phyloP scores from a whole-genome alignment of 2,888 invertebrate genomes.

The Ophion costatus region DNA sequence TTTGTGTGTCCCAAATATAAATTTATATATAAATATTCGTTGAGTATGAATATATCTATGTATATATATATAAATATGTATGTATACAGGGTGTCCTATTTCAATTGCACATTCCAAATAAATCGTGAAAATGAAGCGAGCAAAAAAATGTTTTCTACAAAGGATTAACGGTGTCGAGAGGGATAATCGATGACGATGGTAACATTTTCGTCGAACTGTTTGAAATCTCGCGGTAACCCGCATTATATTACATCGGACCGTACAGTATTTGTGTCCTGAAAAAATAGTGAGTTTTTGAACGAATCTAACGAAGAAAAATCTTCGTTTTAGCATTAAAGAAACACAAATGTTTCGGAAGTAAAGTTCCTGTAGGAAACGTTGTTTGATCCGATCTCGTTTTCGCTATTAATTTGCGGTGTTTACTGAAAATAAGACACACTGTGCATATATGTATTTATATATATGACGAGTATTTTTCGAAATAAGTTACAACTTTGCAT shows the following conservation, averaged over 20 bases:
- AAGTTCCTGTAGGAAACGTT: not conserved
- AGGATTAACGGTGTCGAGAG: not conserved
- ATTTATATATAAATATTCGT: constrained; percentile 2
- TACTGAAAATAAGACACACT: not conserved
- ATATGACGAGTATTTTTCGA: constrained; percentile 5
- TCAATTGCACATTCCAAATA: not conserved
- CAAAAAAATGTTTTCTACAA: not conserved
- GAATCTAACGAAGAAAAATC: too few species aligned
- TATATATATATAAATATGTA: not conserved
- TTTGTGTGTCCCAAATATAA: constrained; percentile 29
- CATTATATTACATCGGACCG: too few species aligned
- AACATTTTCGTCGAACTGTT: too few species aligned
- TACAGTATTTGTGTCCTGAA: too few species aligned
- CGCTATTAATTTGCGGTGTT: not conserved
- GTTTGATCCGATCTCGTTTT: not conserved
- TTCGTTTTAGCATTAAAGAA: too few species aligned
- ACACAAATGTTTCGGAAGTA: too few species aligned
- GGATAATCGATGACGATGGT: not conserved
- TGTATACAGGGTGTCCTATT: not conserved
- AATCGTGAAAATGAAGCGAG: not conserved
- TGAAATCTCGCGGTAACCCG: too few species aligned
- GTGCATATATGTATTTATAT: constrained; percentile 3
- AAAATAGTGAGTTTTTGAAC: too few species aligned
- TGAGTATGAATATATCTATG: not conserved
- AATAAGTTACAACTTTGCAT: constrained; percentile 51